phyloP scores from a whole-genome alignment of 2,113 vertebrate genomes.

The Heliornis fulica region DNA sequence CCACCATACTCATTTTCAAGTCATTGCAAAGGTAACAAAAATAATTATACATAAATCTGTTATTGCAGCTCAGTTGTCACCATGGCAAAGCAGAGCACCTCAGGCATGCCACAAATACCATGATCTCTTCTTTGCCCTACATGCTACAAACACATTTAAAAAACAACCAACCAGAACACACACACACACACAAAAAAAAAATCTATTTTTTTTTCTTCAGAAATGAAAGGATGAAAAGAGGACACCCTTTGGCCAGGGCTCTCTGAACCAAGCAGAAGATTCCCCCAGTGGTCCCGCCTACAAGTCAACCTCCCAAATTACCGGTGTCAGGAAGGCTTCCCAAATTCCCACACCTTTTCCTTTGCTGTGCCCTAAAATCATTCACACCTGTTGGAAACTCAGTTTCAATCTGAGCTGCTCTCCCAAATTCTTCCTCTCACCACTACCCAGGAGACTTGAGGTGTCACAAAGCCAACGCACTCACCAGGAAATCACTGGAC shows the following conservation, averaged over 20 bases:
- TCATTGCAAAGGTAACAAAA: not conserved
- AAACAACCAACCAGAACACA: not conserved
- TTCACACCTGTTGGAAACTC: no score
- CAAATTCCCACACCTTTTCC: not conserved
- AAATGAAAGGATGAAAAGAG: not conserved
- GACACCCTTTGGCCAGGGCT: not conserved
- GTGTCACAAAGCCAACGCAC: not conserved
- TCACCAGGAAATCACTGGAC: not conserved
- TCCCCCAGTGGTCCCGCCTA: accelerated
- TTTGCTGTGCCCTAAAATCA: accelerated
- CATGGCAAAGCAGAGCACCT: not conserved
- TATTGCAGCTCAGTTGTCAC: not conserved
- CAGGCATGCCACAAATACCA: not conserved
- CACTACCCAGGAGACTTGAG: not conserved
- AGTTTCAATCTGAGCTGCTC: not conserved
- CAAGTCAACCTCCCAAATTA: accelerated
- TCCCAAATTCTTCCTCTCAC: not conserved
- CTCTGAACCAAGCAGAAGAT: not conserved
- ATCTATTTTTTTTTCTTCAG: not conserved
- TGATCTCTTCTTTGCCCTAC: not conserved
- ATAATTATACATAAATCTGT: not conserved
- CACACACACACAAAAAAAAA: not conserved
- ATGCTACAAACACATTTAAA: not conserved
- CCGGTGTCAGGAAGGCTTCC: not conserved
- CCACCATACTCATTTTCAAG: not conserved